Base-by-base conservation (phyloP, 2,888 invertebrate species). In the Electrophaes corylata region DNA sequence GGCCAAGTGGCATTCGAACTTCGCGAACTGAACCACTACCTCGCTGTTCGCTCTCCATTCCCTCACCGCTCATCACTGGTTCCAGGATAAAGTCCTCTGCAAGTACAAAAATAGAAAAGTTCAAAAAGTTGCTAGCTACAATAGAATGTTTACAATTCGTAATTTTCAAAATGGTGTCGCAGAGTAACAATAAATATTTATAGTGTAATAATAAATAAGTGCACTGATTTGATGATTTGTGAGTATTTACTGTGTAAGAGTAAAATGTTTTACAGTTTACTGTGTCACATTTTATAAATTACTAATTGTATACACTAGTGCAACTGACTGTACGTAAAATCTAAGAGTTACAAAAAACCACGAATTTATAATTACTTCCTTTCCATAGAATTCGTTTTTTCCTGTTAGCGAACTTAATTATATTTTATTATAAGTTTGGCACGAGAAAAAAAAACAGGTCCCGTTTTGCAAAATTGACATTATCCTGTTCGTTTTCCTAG, bases 1-100 rank as follows among this genome's bases (percentile, higher is more conserved):
- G 83, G 0, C 93, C 91, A 53, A 94, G 86, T 62, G 94, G 94
- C 78, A 93, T 87, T 47, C 88, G 92, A 73, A 93, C 91, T 71
- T 91, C 91, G 8, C 92, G 83, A 35, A 91, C 92, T 0, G 87
- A 81, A 12, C 89, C 83, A 0, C 76, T 79, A 65, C 73, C 75
- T 0, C 77, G 78, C 0, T 58, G 29, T 35, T 39, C 49, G 1
- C 6, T 68, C 60, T 69, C 86, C 79, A 88, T 65, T 3, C 71
- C 76, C 12, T 64, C 84, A 5, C 80, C 84, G 4, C 85, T 84
- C 62, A 93, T 91, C 70, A 95, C 94, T 31, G 94, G 93, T 80
- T 95, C 95, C 60, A 95, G 89, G 57, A 95, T 93, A 77, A 95
- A 95, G 83, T 95, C 94, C 84, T 95, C 95, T 95, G 90, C 26